Conservation (phyloP, 1,140 invertebrate genomes). For the Aphelinus atriplicis region DNA sequence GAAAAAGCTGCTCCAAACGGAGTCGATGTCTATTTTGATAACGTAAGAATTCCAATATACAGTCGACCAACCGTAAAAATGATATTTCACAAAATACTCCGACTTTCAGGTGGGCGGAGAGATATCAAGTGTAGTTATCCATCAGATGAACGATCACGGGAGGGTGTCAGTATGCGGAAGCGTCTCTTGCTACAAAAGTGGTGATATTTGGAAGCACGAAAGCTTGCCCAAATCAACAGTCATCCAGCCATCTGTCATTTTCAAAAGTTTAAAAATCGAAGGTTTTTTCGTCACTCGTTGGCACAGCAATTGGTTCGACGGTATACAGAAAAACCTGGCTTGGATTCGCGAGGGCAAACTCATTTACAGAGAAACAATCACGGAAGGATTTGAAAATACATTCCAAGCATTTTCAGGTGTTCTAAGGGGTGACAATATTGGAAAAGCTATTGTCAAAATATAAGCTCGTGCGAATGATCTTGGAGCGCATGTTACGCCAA, state of each 20-base stretch:
- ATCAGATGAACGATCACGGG: slow-evolving; percentile 72
- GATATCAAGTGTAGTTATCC: slow-evolving; percentile 70
- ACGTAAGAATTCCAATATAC: slow-evolving; percentile 64
- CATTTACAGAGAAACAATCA: slow-evolving; percentile 70
- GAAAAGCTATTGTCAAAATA: slow-evolving; percentile 73
- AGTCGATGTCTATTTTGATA: slow-evolving; percentile 80
- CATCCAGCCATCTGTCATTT: slow-evolving; percentile 66
- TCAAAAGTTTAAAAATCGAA: slow-evolving; percentile 70
- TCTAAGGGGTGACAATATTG: slow-evolving; percentile 71
- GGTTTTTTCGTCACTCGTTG: slow-evolving; percentile 70
- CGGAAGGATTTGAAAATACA: slow-evolving; percentile 74
- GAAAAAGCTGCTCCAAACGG: slow-evolving; percentile 74
- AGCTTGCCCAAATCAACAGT: slow-evolving; percentile 58
- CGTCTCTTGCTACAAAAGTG: slow-evolving; percentile 68
- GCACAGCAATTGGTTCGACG: slow-evolving; percentile 66
- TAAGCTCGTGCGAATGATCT: slow-evolving; percentile 27
- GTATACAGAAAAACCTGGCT: slow-evolving; percentile 68
- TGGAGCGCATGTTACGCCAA: too few relatives aligned
- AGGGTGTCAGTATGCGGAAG: slow-evolving; percentile 73
- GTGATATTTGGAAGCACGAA: background rate
- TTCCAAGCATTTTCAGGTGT: slow-evolving; percentile 72
- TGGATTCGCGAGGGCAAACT: slow-evolving; percentile 71
- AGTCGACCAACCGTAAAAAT: background rate
- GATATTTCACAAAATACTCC: background rate
- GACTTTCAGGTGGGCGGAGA: slow-evolving; percentile 72